Percentiles rank a stretch among this genome's conserved stretches.
phyloP scores from a whole-genome alignment of 2,888 invertebrate genomes.

The Argyresthia goedartella region DNA sequence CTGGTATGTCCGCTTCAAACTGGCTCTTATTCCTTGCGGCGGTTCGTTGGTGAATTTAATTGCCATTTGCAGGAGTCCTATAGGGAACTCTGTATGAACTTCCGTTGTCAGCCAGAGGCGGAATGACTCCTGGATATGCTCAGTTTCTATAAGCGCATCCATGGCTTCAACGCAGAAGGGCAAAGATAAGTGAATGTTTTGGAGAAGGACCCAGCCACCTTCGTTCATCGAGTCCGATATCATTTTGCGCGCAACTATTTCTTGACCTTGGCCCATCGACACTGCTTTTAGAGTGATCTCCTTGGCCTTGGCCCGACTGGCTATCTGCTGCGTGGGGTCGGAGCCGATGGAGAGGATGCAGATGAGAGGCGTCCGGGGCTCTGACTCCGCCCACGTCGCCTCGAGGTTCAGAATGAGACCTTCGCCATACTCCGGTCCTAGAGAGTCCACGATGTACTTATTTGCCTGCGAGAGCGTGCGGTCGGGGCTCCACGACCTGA shows the following conservation, averaged over 20 bases:
- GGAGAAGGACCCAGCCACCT: conserved; percentile 95
- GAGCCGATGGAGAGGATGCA: conserved; percentile 96
- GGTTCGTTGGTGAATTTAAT: conserved; percentile 99
- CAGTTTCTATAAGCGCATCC: conserved; percentile 89
- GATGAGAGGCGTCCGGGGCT: conserved; percentile 88
- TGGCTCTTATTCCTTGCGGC: conserved; percentile 89
- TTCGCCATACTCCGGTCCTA: conserved; percentile 91
- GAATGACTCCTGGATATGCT: conserved; percentile 85
- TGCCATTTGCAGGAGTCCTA: conserved; percentile 88
- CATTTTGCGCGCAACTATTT: conserved; percentile 84
- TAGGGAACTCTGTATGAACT: conserved; percentile 93
- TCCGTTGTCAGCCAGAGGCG: conserved; percentile 96
- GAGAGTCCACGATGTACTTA: conserved; percentile 89
- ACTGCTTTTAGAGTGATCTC: conserved; percentile 85
- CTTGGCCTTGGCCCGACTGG: conserved; percentile 86
- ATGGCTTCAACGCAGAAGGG: conserved; percentile 94
- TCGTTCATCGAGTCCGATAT: conserved; percentile 82
- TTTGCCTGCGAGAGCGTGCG: conserved; percentile 93
- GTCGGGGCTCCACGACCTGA: conserved; percentile 96
- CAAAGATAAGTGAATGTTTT: conserved; percentile 96
- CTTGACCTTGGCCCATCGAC: conserved; percentile 99
- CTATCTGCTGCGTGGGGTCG: conserved; percentile 96
- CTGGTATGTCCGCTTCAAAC: conserved; percentile 94
- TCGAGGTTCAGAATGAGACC: conserved; percentile 93
- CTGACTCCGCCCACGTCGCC: conserved; percentile 90